A percentile compares a stretch with the other conserved stretches of the same genome.
Evolutionary conservation across 2,888 invertebrate species (phyloP).

Genomic region (Phaedon cochleariae): DNA sequence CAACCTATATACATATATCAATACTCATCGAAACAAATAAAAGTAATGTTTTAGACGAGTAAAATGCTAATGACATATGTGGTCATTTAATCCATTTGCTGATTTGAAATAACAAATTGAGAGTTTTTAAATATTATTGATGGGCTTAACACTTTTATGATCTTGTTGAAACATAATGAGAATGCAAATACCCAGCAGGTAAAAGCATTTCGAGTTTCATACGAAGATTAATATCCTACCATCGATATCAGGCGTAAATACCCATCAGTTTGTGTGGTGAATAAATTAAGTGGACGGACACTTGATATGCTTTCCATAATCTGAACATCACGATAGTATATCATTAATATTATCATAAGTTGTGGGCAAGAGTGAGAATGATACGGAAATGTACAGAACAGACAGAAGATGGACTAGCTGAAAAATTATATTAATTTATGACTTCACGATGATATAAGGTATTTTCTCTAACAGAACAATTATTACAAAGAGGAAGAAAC

Average conservation of each 20-base stretch:
- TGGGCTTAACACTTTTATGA: background rate
- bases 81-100: background rate
- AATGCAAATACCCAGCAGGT: conserved; percentile 28
- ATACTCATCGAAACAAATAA: too few species aligned
- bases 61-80: too few species aligned
- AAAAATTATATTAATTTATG: too few species aligned
- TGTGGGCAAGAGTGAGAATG: conserved; percentile 1
- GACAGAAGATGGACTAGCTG: too few species aligned
- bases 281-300: conserved; percentile 26
- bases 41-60: too few species aligned
- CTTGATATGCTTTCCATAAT: conserved; percentile 29
- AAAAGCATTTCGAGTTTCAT: conserved; percentile 27
- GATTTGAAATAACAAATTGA: background rate
- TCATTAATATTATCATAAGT: conserved; percentile 24
- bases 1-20: too few species aligned
- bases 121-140: background rate
- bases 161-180: conserved; percentile 17
- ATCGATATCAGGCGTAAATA: conserved; percentile 35
- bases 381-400: background rate
- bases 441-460: too few species aligned
- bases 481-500: too few species aligned
- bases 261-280: conserved; percentile 28
- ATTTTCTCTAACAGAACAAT: too few species aligned
- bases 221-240: conserved; percentile 33
- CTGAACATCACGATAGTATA: conserved; percentile 24